Base-by-base conservation (phyloP, 1,140 invertebrate species). In the Drosophila yakuba region DNA sequence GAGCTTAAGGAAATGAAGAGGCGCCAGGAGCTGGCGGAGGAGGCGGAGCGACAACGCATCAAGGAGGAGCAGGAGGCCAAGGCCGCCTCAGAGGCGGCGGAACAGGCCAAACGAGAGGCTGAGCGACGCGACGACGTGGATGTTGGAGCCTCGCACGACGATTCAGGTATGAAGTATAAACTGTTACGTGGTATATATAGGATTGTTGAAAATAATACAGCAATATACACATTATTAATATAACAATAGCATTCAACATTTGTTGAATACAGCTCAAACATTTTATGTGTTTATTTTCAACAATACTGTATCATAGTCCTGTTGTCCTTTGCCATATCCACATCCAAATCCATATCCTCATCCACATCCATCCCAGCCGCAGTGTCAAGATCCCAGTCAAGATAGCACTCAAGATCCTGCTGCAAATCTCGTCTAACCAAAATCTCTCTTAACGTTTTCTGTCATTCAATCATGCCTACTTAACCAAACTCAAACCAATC, bases 1-100 rank as follows among this genome's bases (percentile, higher is more conserved):
- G 98, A 99, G 94, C 94, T 99, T 93, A 98, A 98, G 93, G 98
- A 99, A 94, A 95, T 98, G 93, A 97, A 98, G 93, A 94, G 97
- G 92, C 94, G 96, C 80, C 95, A 98, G 93, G 96, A 98, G 93
- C 95, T 97, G 86, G 96, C 96, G 39, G 96, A 97, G 88, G 95
- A 97, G 78, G 96, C 96, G 23, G 95, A 96, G 71, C 88, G 94
- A 59, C 93, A 91, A 93, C 94, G 82, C 93, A 94, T 78, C 93
- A 95, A 94, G 91, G 93, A 93, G 52, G 95, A 96, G 79, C 94
- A 94, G 47, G 95, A 95, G 25, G 94, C 93, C 66, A 94, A 94
- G 52, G 93, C 93, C 32, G 95, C 95, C 48, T 94, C 93, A 32
- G 94, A 95, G 80, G 93, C 93, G 28, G 93, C 93, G 38, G 93